Evolutionary conservation across 1,140 invertebrate species (phyloP).

Genomic region (Hypothenemus hampei): DNA sequence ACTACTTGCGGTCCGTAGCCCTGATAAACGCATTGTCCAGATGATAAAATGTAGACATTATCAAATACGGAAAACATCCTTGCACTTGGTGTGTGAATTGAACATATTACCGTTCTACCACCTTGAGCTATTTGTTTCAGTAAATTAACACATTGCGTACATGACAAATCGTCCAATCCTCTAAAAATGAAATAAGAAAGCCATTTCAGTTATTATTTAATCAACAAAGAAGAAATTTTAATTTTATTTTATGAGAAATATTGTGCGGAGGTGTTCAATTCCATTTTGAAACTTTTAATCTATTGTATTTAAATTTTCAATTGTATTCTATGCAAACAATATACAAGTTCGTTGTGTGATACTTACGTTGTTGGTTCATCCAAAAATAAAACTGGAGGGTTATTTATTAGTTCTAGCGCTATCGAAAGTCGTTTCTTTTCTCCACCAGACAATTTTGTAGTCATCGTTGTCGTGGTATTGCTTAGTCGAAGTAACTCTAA

Average conservation of each 20-base stretch:
- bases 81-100: slow-evolving; percentile 86
- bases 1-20: slow-evolving; percentile 62
- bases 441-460: slow-evolving; percentile 78
- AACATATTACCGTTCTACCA: slow-evolving; percentile 84
- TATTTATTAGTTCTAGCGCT: slow-evolving; percentile 88
- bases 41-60: slow-evolving; percentile 68
- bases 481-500: slow-evolving; percentile 59
- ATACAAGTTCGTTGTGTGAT: neutral
- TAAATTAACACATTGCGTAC: slow-evolving; percentile 67
- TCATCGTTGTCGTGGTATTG: slow-evolving; percentile 61
- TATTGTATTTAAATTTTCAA: too few species aligned
- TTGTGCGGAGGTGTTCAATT: too few species aligned
- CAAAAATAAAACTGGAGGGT: slow-evolving; percentile 85
- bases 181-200: too few species aligned
- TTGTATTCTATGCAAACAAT: too few species aligned
- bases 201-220: too few species aligned
- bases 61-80: slow-evolving; percentile 72
- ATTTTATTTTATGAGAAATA: too few species aligned
- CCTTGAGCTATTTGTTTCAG: slow-evolving; percentile 71
- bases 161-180: slow-evolving; percentile 72
- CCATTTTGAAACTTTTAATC: too few species aligned
- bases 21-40: slow-evolving; percentile 71
- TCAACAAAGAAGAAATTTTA: too few species aligned
- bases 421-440: slow-evolving; percentile 89
- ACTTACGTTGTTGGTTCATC: slow-evolving; percentile 79